Conservation (phyloP, 2,797 vertebrate species). For the Ambastaia sidthimunki region DNA sequence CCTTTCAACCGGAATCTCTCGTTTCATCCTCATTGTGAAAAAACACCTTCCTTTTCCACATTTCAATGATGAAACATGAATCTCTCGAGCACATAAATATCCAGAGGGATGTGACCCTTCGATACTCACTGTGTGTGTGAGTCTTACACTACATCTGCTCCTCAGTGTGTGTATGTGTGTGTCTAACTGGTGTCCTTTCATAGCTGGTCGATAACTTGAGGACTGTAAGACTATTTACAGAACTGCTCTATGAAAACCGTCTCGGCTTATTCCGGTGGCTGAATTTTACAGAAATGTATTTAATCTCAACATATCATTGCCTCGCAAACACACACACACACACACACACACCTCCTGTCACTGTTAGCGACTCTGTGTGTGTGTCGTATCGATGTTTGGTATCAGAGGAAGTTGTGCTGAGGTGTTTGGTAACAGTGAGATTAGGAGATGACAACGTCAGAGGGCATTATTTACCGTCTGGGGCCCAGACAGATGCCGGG, state of each 20-base stretch:
- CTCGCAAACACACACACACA: neutral
- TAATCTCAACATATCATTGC: conserved; percentile 6
- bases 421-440: conserved; percentile 58
- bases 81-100: conserved; percentile 5
- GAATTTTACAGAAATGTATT: conserved; percentile 49
- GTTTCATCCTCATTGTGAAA: too few relatives aligned
- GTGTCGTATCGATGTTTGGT: conserved; percentile 9
- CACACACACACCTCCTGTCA: neutral
- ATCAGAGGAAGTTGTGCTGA: conserved; percentile 41
- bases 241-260: conserved; percentile 32
- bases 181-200: conserved; percentile 40
- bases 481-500: conserved; percentile 62
- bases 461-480: conserved; percentile 64
- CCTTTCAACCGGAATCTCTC: too few relatives aligned
- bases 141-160: neutral
- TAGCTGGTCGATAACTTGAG: conserved; percentile 46
- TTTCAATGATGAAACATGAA: neutral
- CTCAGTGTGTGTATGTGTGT: neutral
- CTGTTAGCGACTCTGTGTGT: neutral
- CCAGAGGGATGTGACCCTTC: conserved; percentile 5
- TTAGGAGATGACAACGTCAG: conserved; percentile 63
- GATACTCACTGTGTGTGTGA: neutral
- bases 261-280: conserved; percentile 15
- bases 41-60: too few relatives aligned
- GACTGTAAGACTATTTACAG: conserved; percentile 55